Evolutionary conservation across 2,797 vertebrate genomes (phyloP).

Genomic region (Squalus acanthias): DNA sequence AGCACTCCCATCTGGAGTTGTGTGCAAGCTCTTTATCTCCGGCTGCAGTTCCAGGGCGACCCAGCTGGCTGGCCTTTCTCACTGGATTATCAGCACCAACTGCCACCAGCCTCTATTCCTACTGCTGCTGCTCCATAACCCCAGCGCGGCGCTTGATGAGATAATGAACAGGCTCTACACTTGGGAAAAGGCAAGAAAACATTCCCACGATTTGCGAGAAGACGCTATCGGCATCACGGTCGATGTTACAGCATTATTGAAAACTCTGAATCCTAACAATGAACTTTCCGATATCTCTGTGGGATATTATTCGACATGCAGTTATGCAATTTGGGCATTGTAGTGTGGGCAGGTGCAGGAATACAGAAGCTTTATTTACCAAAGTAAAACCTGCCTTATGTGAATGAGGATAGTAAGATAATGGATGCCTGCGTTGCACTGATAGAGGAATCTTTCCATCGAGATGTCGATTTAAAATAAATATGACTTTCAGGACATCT

Average conservation of each 20-base stretch:
- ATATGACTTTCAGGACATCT: slow-evolving; percentile 74
- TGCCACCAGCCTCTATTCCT: slow-evolving; percentile 40
- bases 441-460: slow-evolving; percentile 65
- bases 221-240: slow-evolving; percentile 6
- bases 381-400: slow-evolving; percentile 70
- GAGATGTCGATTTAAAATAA: slow-evolving; percentile 58
- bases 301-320: slow-evolving; percentile 62
- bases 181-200: slow-evolving; percentile 48
- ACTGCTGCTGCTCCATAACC: slow-evolving; percentile 38
- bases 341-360: slow-evolving; percentile 65
- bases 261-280: not conserved
- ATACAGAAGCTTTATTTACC: slow-evolving; percentile 75
- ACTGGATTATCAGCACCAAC: slow-evolving; percentile 44
- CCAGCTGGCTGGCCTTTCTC: slow-evolving; percentile 45
- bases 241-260: not conserved
- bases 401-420: slow-evolving; percentile 71
- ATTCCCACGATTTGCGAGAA: slow-evolving; percentile 49
- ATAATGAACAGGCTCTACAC: slow-evolving; percentile 47
- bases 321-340: slow-evolving; percentile 59
- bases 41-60: slow-evolving; percentile 52
- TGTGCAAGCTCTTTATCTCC: slow-evolving; percentile 55
- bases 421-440: slow-evolving; percentile 56
- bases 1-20: slow-evolving; percentile 40
- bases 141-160: slow-evolving; percentile 37
- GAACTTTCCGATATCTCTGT: not conserved